phyloP scores from a whole-genome alignment of 2,113 vertebrate genomes.

The Spheniscus mendiculus region DNA sequence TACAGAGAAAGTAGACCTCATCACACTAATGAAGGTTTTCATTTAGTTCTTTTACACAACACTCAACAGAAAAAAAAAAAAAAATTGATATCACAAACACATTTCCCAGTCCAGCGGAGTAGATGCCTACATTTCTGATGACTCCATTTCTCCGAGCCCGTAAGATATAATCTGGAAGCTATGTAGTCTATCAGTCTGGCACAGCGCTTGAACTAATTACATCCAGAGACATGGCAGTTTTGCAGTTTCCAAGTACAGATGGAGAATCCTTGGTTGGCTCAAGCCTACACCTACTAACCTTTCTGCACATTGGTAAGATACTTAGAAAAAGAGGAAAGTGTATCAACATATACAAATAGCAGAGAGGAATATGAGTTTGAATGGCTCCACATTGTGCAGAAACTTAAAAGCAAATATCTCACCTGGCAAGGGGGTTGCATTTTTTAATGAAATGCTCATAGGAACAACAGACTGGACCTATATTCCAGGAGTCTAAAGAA shows the following conservation, averaged over 20 bases:
- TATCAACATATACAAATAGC: not conserved
- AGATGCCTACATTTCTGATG: not conserved
- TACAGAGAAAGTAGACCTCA: not conserved
- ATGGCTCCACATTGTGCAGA: not conserved
- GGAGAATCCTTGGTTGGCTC: not conserved
- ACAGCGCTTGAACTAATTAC: not conserved
- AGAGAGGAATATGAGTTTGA: not conserved
- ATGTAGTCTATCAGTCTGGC: not conserved
- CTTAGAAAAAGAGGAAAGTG: not conserved
- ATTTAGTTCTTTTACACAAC: not conserved
- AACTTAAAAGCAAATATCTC: conserved; percentile 24
- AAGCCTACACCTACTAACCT: not conserved
- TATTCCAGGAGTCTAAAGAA: conserved; percentile 15
- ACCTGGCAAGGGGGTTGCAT: conserved; percentile 38
- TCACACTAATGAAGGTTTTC: not conserved
- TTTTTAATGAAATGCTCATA: conserved; percentile 40
- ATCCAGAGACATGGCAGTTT: not conserved
- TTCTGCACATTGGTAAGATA: not conserved
- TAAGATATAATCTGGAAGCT: conserved; percentile 10
- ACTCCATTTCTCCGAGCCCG: not conserved
- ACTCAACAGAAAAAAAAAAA: not conserved
- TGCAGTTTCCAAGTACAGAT: not conserved
- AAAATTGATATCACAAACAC: not conserved
- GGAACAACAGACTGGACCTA: not conserved
- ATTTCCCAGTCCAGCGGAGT: not conserved